These are phyloP conservation scores for Electrona antarctica DNA, from an alignment of 2,113 vertebrate genomes.

Conservation along the genomic window DNA sequence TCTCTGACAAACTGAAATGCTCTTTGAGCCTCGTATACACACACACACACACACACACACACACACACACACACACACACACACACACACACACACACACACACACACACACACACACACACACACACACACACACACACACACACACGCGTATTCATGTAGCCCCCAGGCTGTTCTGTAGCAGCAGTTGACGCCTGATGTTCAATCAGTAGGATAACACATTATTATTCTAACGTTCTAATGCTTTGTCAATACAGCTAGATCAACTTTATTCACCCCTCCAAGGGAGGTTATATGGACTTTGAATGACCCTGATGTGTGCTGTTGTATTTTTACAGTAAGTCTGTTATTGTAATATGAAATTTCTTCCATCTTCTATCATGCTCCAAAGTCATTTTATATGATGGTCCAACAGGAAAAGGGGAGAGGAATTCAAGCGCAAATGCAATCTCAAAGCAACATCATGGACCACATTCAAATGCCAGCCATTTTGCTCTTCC, in stretches of 20 bases:
- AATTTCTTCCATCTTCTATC: neutral
- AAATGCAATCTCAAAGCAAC: too few relatives aligned
- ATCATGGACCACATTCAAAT: too few relatives aligned
- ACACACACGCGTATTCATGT: slow-evolving; percentile 25
- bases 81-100: neutral
- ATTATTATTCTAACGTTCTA: slow-evolving; percentile 62
- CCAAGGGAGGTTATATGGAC: slow-evolving; percentile 66
- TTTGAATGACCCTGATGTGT: slow-evolving; percentile 60
- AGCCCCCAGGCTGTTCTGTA: slow-evolving; percentile 56
- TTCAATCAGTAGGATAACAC: slow-evolving; percentile 68
- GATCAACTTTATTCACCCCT: slow-evolving; percentile 72
- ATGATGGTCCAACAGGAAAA: neutral
- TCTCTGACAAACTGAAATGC: neutral
- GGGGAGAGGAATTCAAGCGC: neutral
- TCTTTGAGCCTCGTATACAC: slow-evolving; percentile 13
- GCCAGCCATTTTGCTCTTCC: too few relatives aligned
- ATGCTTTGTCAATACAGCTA: slow-evolving; percentile 70
- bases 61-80: neutral
- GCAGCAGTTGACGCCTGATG: slow-evolving; percentile 61
- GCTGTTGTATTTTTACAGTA: slow-evolving; percentile 30
- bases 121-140: slow-evolving; percentile 3
- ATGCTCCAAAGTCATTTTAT: slow-evolving; percentile 27
- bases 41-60: slow-evolving; percentile 16
- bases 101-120: slow-evolving; percentile 6
- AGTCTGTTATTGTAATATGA: slow-evolving; percentile 25